Conservation (phyloP, 2,113 vertebrate genomes). For the Perognathus longimembris region DNA sequence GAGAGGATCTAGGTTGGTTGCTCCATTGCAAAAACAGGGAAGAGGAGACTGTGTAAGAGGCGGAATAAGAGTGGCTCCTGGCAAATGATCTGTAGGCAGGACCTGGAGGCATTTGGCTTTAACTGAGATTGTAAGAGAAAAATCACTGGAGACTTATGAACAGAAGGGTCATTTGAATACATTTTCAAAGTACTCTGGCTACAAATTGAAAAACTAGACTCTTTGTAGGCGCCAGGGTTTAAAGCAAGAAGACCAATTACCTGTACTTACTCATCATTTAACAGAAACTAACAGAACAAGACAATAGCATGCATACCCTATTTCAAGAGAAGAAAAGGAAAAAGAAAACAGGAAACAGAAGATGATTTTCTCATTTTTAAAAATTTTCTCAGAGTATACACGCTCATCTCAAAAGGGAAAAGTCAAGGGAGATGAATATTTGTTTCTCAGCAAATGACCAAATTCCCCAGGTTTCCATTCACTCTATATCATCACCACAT, state of each 20-base stretch:
- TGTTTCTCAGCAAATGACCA: not conserved
- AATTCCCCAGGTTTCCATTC: not conserved
- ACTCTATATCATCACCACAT: not conserved
- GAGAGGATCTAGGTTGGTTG: not conserved
- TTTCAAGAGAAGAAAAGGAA: not conserved
- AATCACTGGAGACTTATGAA: not conserved
- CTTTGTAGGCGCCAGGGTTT: not conserved
- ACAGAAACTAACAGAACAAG: slow-evolving; percentile 30
- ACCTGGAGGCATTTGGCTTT: not conserved
- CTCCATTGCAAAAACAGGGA: not conserved
- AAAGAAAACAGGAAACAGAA: no score
- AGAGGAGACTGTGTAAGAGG: not conserved
- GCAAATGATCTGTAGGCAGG: not conserved
- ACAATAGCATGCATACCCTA: not conserved
- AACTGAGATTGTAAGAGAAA: not conserved
- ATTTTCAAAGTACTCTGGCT: slow-evolving; percentile 1
- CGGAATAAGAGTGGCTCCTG: not conserved
- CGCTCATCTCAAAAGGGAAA: not conserved
- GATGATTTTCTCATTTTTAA: not conserved
- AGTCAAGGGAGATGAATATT: not conserved
- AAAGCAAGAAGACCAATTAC: slow-evolving; percentile 47
- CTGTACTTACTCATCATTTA: slow-evolving; percentile 34
- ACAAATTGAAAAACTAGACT: slow-evolving; percentile 51
- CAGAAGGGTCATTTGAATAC: slow-evolving; percentile 30
- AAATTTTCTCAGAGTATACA: not conserved